Evolutionary conservation across 2,888 invertebrate species (phyloP).

Genomic region (Sabatieria punctata): DNA sequence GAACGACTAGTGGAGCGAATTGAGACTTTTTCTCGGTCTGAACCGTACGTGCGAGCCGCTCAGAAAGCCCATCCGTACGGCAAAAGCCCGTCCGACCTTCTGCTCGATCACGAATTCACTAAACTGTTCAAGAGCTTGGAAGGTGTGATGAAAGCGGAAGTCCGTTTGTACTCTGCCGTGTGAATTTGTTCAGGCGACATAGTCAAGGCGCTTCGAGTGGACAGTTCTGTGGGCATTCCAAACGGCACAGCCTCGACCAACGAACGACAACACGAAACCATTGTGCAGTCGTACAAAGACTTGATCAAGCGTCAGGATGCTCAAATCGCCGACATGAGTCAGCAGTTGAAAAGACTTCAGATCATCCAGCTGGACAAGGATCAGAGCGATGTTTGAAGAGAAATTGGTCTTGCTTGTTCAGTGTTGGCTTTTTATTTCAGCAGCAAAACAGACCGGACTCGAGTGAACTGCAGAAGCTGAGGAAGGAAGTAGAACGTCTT

Average conservation of each 20-base stretch:
- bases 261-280: conserved; percentile 33
- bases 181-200: conserved; percentile 14
- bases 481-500: too few species aligned
- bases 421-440: conserved; percentile 1
- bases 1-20: conserved; percentile 72
- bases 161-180: conserved; percentile 40
- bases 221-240: conserved; percentile 52
- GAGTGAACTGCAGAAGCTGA: conserved; percentile 8
- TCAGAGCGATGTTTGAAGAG: not conserved
- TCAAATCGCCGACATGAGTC: conserved; percentile 22
- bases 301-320: conserved; percentile 68
- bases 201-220: conserved; percentile 27
- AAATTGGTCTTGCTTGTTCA: too few species aligned
- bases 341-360: conserved; percentile 27
- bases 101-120: conserved; percentile 88
- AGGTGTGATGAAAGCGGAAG: conserved; percentile 17
- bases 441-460: not conserved
- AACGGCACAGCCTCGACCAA: conserved; percentile 14
- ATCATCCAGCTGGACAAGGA: conserved; percentile 60
- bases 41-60: conserved; percentile 72
- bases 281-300: conserved; percentile 62
- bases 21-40: conserved; percentile 66
- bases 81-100: conserved; percentile 54
- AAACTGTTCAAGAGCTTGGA: conserved; percentile 55
- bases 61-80: conserved; percentile 78